These are phyloP conservation scores for Corvus cornix DNA, from an alignment of 2,113 vertebrate genomes.

Conservation along the genomic window DNA sequence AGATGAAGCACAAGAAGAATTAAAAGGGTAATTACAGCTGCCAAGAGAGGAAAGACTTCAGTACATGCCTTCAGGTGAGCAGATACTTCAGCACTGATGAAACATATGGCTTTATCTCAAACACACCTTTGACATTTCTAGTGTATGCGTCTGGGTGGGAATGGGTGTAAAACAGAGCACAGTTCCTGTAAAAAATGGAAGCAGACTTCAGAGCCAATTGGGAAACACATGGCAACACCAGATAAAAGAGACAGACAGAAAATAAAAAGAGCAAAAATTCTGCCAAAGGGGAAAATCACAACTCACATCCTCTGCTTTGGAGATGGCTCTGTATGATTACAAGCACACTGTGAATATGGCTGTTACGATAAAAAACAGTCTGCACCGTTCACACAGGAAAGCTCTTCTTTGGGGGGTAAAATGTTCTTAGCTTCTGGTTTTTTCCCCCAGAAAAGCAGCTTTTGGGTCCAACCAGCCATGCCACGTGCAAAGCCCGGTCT, in stretches of 20 bases:
- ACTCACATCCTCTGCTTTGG: conserved; percentile 14
- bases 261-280: conserved; percentile 55
- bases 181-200: neutral
- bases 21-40: conserved; percentile 26
- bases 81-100: neutral
- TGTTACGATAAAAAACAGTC: neutral
- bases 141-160: conserved; percentile 24
- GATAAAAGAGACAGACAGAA: conserved; percentile 42
- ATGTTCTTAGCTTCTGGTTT: neutral
- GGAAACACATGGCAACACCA: neutral
- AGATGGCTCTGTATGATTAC: neutral
- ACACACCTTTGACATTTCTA: conserved; percentile 53
- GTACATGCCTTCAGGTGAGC: conserved; percentile 9
- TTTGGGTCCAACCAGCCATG: neutral
- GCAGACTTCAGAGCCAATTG: neutral
- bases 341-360: neutral
- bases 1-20: conserved; percentile 24
- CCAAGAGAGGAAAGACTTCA: conserved; percentile 12
- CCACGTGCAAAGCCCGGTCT: neutral
- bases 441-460: neutral
- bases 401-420: neutral
- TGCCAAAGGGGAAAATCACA: conserved; percentile 26
- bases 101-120: conserved; percentile 8
- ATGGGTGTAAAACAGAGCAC: conserved; percentile 36
- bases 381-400: neutral